Evolutionary conservation across 2,113 vertebrate genomes (phyloP).

Genomic region (Edolisoma coerulescens): DNA sequence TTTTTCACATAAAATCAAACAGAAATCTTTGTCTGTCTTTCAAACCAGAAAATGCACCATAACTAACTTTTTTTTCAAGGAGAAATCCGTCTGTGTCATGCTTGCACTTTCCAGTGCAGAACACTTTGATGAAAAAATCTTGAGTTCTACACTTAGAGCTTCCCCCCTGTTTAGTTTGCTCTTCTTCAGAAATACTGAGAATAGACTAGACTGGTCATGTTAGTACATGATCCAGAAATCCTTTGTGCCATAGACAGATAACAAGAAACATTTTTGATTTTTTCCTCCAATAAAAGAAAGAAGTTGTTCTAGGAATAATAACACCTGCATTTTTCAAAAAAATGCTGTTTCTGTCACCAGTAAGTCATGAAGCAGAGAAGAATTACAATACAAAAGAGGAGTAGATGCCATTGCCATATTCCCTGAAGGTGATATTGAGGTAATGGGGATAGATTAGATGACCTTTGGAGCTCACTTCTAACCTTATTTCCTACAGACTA

Average conservation of each 20-base stretch:
- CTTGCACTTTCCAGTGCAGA: not conserved
- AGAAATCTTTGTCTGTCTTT: not conserved
- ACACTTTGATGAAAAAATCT: not conserved
- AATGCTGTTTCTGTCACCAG: not conserved
- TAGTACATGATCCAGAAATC: not conserved
- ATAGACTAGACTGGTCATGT: not conserved
- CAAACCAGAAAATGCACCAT: not conserved
- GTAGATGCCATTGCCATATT: conserved; percentile 13
- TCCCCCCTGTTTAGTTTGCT: not conserved
- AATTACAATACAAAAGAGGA: conserved; percentile 17
- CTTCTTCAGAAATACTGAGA: not conserved
- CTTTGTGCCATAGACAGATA: not conserved
- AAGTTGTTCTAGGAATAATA: not conserved
- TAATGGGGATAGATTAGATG: conserved; percentile 65
- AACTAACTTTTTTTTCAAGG: not conserved
- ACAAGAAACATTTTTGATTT: not conserved
- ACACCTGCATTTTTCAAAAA: not conserved
- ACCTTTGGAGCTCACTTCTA: conserved; percentile 57
- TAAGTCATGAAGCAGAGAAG: not conserved
- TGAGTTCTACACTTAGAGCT: not conserved
- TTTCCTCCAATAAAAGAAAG: not conserved
- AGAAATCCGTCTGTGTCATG: not conserved
- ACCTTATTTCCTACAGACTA: conserved; percentile 63
- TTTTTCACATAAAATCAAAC: not conserved
- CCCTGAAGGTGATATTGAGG: conserved; percentile 54